A percentile compares a stretch with the other conserved stretches of the same genome.
Conservation (phyloP, 2,113 vertebrate species). For the Solenodon paradoxus region DNA sequence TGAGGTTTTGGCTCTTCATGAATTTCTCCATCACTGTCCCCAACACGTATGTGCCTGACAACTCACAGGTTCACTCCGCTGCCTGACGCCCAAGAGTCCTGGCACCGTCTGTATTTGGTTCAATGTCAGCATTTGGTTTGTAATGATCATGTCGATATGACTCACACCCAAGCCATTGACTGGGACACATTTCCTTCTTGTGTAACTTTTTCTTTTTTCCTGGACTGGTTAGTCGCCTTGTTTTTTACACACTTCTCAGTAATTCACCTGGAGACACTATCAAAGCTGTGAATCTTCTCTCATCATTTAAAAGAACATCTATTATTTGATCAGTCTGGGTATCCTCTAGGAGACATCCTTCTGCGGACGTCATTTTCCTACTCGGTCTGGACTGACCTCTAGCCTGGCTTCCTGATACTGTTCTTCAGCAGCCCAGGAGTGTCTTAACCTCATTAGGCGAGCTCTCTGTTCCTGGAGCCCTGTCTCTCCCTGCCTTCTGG, state of each 20-base stretch:
- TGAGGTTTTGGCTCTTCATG: background rate
- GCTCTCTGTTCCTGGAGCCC: background rate
- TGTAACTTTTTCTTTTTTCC: background rate
- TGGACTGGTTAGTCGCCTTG: background rate
- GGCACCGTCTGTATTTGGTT: background rate
- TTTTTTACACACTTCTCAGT: background rate
- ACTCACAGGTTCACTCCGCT: background rate
- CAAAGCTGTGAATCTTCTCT: background rate
- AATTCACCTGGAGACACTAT: background rate
- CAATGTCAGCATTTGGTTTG: background rate
- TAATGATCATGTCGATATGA: background rate
- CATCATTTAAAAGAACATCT: background rate
- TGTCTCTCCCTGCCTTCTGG: background rate
- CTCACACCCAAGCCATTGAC: background rate
- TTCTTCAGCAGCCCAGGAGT: background rate
- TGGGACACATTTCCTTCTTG: background rate
- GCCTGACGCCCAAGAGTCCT: background rate
- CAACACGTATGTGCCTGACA: background rate
- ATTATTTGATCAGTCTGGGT: background rate
- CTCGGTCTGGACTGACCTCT: background rate
- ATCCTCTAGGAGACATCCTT: background rate
- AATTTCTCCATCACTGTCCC: background rate
- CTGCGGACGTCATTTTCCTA: background rate
- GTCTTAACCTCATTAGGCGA: background rate
- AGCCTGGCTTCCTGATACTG: background rate